These are phyloP conservation scores for silkworm (Bombyx mori) DNA, from an alignment of 1,140 invertebrate species.

Conservation along the genomic window DNA sequence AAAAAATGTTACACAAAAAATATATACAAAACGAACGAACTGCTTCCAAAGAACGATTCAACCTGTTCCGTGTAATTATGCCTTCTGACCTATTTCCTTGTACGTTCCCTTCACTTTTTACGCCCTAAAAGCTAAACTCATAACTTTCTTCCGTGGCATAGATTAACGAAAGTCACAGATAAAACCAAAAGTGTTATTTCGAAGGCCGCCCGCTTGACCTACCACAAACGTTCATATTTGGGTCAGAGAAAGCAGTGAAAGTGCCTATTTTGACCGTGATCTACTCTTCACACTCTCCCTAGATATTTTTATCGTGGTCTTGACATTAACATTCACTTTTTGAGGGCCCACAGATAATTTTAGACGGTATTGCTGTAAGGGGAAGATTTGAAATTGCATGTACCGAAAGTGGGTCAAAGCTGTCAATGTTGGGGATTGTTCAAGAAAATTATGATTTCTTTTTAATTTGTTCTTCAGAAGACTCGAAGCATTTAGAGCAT, in stretches of 20 bases:
- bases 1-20: too few species aligned
- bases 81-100: slow-evolving; percentile 4
- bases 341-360: slow-evolving; percentile 8
- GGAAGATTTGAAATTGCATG: slow-evolving; percentile 15
- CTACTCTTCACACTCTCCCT: slow-evolving; percentile 49
- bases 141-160: slow-evolving; percentile 46
- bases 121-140: slow-evolving; percentile 32
- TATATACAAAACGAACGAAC: too few species aligned
- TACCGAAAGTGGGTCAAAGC: slow-evolving; percentile 22
- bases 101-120: slow-evolving; percentile 26
- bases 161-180: slow-evolving; percentile 61
- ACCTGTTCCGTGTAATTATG: too few species aligned
- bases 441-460: slow-evolving; percentile 29
- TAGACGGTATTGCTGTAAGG: slow-evolving; percentile 15
- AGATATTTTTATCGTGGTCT: slow-evolving; percentile 24
- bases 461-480: slow-evolving; percentile 14
- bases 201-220: slow-evolving; percentile 50
- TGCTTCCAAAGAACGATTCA: too few species aligned
- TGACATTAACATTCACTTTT: slow-evolving; percentile 28
- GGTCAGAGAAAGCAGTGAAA: slow-evolving; percentile 60
- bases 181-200: slow-evolving; percentile 55
- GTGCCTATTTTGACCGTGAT: slow-evolving; percentile 46
- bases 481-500: too few species aligned
- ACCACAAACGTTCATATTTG: slow-evolving; percentile 35
- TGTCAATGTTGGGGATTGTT: slow-evolving; percentile 22